Base-by-base conservation (phyloP, 2,888 invertebrate species). In the Chymomyza fuscimana region DNA sequence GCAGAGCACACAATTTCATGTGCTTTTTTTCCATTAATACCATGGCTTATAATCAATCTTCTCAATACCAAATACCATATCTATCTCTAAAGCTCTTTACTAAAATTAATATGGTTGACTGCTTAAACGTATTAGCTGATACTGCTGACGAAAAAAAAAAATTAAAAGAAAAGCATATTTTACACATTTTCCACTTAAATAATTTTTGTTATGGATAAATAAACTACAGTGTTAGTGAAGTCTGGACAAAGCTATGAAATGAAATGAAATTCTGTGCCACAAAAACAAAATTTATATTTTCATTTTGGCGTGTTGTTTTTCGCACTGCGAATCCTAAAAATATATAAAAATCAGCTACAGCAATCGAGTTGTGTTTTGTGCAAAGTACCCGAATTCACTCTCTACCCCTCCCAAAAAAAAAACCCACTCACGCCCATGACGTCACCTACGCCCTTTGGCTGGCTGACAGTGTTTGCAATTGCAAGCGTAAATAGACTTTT, bases 401-500 rank as follows among this genome's bases (percentile, higher is more conserved):
- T 12, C 40, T 4, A 3, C 12, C 7, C 59, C 15, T 2, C 32
- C 15, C 0, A 10, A 29, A 5, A 10, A 29, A 4, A 60, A 25
- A 10, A 29, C 25, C n/a, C 4, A 2, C 29, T 1, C 2, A 36
- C 68, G n/a, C 36, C 63, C 52, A 22, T 64, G 15, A 4, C 16
- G 4, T 25, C 51, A 25, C 52, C 54, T 25, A 10, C 32, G 56
- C 29, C 56, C 46, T 50, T 2, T 10, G 59, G 19, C 50, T 46
- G 40, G 58, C 63, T 29, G 61, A 59, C 54, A 64, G 46, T 63
- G 73, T 66, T 12, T 75, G 87, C 87, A 84, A 86, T 87, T 86
- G 80, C 87, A 66, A 76, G 40, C 87, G 87, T 82, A 84, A 84
- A 84, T 88, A 84, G 88, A 84, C 88, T 87, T 87, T 87, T 88